phyloP scores from a whole-genome alignment of 2,888 invertebrate species.

The Ctena decussata region DNA sequence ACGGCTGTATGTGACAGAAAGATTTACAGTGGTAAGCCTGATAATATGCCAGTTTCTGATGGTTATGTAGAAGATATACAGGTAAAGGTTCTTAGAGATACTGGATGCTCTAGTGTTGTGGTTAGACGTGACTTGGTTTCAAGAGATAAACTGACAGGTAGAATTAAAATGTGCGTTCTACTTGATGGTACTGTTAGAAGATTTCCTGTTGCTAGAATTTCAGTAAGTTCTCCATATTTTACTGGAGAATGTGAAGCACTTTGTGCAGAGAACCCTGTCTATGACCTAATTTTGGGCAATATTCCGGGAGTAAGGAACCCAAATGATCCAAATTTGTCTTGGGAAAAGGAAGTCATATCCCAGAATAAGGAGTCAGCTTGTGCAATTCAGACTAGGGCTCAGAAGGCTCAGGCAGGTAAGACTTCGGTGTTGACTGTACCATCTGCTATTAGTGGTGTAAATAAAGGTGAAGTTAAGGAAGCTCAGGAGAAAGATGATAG shows the following conservation, averaged over 20 bases:
- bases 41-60: slow-evolving; percentile 8
- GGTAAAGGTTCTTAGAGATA: slow-evolving; percentile 31
- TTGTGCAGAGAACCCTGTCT: slow-evolving; percentile 34
- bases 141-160: slow-evolving; percentile 28
- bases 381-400: background rate
- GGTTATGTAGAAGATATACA: slow-evolving; percentile 13
- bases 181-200: slow-evolving; percentile 39
- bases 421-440: background rate
- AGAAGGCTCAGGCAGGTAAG: background rate
- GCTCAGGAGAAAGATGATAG: background rate
- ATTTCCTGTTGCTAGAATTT: slow-evolving; percentile 33
- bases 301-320: slow-evolving; percentile 22
- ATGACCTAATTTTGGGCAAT: slow-evolving; percentile 48
- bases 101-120: slow-evolving; percentile 36
- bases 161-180: slow-evolving; percentile 30
- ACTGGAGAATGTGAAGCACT: slow-evolving; percentile 32
- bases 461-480: background rate
- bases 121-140: slow-evolving; percentile 30
- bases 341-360: no score
- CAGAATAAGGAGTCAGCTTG: background rate
- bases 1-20: background rate
- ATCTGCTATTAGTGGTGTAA: background rate
- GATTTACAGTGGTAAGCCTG: background rate
- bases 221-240: slow-evolving; percentile 43
- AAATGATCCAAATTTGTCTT: background rate